Evolutionary conservation across 2,888 invertebrate genomes (phyloP), one percentile per base, ranked within the genome.

Genomic region (Lasioglossum malachurum): DNA sequence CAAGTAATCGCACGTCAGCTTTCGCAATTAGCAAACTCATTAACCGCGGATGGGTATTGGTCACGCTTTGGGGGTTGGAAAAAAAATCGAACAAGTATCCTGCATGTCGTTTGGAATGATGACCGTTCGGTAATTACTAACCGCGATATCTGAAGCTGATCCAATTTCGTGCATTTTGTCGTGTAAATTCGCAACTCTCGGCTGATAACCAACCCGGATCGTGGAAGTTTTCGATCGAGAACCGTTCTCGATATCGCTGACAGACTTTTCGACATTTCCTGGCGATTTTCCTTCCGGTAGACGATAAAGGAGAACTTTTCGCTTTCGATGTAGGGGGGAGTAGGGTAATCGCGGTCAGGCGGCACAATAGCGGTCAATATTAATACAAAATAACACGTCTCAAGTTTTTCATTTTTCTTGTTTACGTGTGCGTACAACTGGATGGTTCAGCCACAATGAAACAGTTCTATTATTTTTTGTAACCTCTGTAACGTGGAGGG

Each of bases 161-260:
- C 80, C 88, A 90, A 91, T 92, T 88, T 87, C 87, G 81, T 71
- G 76, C 85, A 74, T 82, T 78, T 73, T 38, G 41, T 38, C n/a
- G 44, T 38, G 41, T 46, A 74, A 80, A 67, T 86, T 76, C 83
- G 81, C 79, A 91, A 90, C 89, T 19, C 19, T 19, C 10, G 71
- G 80, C 67, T 77, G 38, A 60, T 38, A 60, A 78, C 67, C 83
- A 76, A 83, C 77, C 49, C 71, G 71, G 3, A 87, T 83, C 72
- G 60, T 73, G 78, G 77, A 67, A 49, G 78, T 78, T 86, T 84
- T 46, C 46, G 64, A 83, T 74, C 78, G 80, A 57, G 31, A 73
- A 80, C 41, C 73, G 64, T 78, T 83, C 14, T 75, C 76, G 74
- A 88, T 78, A 82, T 83, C 38, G 46, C 69, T 53, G 49, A 73